These are phyloP conservation scores for Machimus rusticus DNA, from an alignment of 2,888 invertebrate genomes.

Conservation along the genomic window DNA sequence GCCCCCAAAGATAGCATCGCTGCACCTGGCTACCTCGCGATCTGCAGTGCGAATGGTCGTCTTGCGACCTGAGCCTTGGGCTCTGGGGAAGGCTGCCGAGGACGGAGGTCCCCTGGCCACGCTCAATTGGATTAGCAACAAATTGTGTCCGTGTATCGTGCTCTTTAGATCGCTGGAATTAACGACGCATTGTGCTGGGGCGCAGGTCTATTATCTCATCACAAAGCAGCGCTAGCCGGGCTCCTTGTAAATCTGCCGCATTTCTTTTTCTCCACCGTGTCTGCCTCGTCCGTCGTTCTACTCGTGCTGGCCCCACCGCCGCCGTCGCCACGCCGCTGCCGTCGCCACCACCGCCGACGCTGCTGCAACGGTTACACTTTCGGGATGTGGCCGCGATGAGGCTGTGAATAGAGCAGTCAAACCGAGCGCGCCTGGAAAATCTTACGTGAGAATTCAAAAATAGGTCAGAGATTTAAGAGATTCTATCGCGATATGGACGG, in stretches of 20 bases:
- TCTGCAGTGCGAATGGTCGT: constrained; percentile 1
- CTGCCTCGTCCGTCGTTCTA: not conserved
- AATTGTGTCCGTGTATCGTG: constrained; percentile 32
- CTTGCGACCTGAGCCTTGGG: not conserved
- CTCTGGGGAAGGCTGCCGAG: not conserved
- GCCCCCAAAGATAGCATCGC: not conserved
- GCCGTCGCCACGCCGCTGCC: not conserved
- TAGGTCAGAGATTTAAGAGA: constrained; percentile 31
- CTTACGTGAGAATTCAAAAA: constrained; percentile 21
- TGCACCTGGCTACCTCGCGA: constrained; percentile 26
- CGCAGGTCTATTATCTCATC: constrained; percentile 26
- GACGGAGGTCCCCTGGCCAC: not conserved
- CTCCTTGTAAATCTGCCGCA: not conserved
- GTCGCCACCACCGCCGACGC: too few species aligned
- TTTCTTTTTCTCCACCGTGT: not conserved
- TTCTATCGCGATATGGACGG: constrained; percentile 5
- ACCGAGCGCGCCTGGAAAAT: not conserved
- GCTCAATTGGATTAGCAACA: constrained; percentile 28
- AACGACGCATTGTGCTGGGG: constrained; percentile 30
- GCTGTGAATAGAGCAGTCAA: constrained; percentile 5
- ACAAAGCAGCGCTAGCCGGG: not conserved
- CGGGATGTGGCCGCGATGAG: not conserved
- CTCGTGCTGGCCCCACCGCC: not conserved
- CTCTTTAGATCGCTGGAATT: constrained; percentile 32
- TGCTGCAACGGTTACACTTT: not conserved